Evolutionary conservation across 2,113 vertebrate species (phyloP).

Genomic region (Rhadina sibilatrix): DNA sequence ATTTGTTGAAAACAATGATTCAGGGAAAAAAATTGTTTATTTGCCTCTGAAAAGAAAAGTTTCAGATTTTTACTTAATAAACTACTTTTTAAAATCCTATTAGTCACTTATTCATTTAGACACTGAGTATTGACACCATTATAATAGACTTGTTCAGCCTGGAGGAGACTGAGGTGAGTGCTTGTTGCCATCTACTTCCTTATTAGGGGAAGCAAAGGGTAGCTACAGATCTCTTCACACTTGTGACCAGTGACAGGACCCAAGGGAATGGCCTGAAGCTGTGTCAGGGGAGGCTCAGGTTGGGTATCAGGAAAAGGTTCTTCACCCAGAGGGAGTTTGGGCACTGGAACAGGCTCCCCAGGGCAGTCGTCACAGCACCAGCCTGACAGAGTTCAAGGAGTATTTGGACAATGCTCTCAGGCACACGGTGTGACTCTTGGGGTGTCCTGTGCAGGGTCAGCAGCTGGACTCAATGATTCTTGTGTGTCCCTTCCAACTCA

Average conservation of each 20-base stretch:
- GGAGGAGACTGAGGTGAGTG: not conserved
- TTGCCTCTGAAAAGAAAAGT: not conserved
- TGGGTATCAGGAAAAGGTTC: fast-evolving
- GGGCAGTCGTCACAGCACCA: not conserved
- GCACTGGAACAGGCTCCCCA: not conserved
- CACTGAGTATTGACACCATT: not conserved
- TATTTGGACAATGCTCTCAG: fast-evolving
- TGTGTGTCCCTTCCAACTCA: not conserved
- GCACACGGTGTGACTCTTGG: not conserved
- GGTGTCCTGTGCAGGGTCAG: too few species aligned
- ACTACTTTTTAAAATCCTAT: not conserved
- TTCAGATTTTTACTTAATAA: not conserved
- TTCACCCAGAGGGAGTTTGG: fast-evolving
- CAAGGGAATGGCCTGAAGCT: not conserved
- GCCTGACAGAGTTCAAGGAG: not conserved
- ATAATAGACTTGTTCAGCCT: not conserved
- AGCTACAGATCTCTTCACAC: not conserved
- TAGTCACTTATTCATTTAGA: not conserved
- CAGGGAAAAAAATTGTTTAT: not conserved
- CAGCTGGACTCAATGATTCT: not conserved
- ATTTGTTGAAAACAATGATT: not conserved
- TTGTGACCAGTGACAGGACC: not conserved
- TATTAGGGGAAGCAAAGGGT: too few species aligned
- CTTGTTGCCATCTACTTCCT: not conserved
- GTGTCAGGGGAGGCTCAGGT: not conserved